phyloP scores from a whole-genome alignment of 2,888 invertebrate genomes.

The Dioctria linearis region DNA sequence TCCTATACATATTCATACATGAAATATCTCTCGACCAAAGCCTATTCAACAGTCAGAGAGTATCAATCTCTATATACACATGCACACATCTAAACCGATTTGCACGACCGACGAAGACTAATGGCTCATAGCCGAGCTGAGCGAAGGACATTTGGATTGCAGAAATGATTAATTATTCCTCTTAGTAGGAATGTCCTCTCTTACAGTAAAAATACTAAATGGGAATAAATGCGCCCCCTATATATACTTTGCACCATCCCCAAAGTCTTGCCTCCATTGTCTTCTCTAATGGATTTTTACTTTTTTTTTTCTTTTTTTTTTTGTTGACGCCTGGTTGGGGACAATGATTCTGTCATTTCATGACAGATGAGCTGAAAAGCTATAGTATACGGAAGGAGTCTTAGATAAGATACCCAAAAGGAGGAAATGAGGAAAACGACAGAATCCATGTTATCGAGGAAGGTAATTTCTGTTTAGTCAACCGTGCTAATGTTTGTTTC shows the following conservation, averaged over 20 bases:
- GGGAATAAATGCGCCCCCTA: constrained; percentile 43
- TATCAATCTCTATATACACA: constrained; percentile 50
- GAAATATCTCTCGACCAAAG: background rate
- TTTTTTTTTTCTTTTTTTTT: constrained; percentile 23
- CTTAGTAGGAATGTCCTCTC: constrained; percentile 1
- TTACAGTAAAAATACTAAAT: constrained; percentile 39
- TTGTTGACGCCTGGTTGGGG: constrained; percentile 46
- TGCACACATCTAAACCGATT: constrained; percentile 31
- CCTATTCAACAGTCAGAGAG: constrained; percentile 44
- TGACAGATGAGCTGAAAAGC: constrained; percentile 53
- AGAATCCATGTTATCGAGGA: background rate
- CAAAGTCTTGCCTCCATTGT: constrained; percentile 47
- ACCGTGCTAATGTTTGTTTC: constrained; percentile 48
- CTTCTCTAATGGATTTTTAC: constrained; percentile 51
- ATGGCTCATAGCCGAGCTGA: constrained; percentile 51
- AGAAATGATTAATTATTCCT: constrained; percentile 55
- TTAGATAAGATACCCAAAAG: constrained; percentile 1
- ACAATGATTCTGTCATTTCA: constrained; percentile 53
- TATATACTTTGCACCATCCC: background rate
- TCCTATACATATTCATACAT: background rate
- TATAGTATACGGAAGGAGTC: constrained; percentile 1
- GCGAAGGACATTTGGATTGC: constrained; percentile 50
- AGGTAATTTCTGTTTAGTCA: constrained; percentile 47
- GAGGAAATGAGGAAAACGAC: background rate
- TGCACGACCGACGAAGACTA: constrained; percentile 51